Evolutionary conservation across 2,888 invertebrate species (phyloP).

Genomic region (Pseudeuparius sepicola): DNA sequence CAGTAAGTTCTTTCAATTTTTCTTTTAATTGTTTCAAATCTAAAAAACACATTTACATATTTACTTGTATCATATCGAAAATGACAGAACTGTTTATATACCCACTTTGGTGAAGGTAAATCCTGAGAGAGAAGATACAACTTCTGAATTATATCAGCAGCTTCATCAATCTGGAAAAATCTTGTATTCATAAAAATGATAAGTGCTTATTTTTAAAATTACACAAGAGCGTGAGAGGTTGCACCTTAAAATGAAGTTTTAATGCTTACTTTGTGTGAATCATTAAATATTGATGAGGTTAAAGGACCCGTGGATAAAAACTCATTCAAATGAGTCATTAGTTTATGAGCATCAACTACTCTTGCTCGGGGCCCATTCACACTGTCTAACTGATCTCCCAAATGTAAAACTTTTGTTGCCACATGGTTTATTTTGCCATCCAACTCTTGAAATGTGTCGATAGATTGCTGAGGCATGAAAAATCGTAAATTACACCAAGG

Average conservation of each 20-base stretch:
- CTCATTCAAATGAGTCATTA: conserved; percentile 86
- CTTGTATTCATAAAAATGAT: too few relatives aligned
- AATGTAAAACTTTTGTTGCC: conserved; percentile 92
- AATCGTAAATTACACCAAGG: too few relatives aligned
- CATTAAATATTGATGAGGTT: conserved; percentile 77
- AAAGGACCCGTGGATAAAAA: conserved; percentile 81
- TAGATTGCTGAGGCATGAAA: conserved; percentile 59
- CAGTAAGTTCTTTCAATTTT: conserved; percentile 85
- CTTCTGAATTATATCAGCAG: conserved; percentile 96
- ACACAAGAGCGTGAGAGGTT: too few relatives aligned
- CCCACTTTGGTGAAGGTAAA: conserved; percentile 70
- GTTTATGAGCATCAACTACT: conserved; percentile 87
- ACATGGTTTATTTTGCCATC: conserved; percentile 95
- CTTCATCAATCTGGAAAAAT: conserved; percentile 73
- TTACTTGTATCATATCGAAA: too few relatives aligned
- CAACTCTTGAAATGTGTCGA: conserved; percentile 80
- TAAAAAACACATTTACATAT: conserved; percentile 24
- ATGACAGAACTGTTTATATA: conserved; percentile 9
- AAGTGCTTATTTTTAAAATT: conserved; percentile 1
- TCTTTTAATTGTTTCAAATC: conserved; percentile 71
- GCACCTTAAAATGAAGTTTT: conserved; percentile 4
- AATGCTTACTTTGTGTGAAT: conserved; percentile 50
- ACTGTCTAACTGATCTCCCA: conserved; percentile 97
- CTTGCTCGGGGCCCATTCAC: conserved; percentile 90
- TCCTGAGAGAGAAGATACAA: conserved; percentile 93